Evolutionary conservation across 2,888 invertebrate species (phyloP).

Genomic region (Antheraea assamensis): DNA sequence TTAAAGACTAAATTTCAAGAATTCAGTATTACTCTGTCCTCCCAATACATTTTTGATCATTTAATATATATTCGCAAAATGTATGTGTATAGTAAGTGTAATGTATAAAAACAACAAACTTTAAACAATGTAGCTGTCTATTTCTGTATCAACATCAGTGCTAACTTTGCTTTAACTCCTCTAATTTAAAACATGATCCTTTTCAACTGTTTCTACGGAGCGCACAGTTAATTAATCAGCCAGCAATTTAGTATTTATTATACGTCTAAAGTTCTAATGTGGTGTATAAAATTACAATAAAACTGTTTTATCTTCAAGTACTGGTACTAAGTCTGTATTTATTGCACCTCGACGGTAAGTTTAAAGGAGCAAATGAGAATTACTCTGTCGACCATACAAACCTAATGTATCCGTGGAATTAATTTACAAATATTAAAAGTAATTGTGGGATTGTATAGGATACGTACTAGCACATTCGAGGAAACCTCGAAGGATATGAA

Average conservation of each 20-base stretch:
- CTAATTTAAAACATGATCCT: background rate
- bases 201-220: background rate
- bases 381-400: background rate
- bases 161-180: background rate
- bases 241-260: slow-evolving; percentile 36
- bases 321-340: slow-evolving; percentile 61
- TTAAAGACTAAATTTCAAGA: too few relatives aligned
- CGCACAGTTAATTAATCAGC: slow-evolving; percentile 35
- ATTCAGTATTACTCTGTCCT: too few relatives aligned
- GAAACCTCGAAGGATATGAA: background rate
- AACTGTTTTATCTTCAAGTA: slow-evolving; percentile 58
- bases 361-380: background rate
- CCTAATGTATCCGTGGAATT: background rate
- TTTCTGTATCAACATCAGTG: too few relatives aligned
- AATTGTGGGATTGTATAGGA: too few relatives aligned
- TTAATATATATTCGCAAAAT: too few relatives aligned
- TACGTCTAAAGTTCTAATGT: slow-evolving; percentile 47
- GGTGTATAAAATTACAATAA: slow-evolving; percentile 68
- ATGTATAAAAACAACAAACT: too few relatives aligned
- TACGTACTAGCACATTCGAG: background rate
- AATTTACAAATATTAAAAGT: background rate
- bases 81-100: too few relatives aligned
- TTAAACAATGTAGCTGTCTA: too few relatives aligned
- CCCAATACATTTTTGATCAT: too few relatives aligned
- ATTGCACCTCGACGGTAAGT: slow-evolving; percentile 39